These are phyloP conservation scores for Gymnogyps californianus DNA, from an alignment of 2,113 vertebrate species.

Conservation along the genomic window DNA sequence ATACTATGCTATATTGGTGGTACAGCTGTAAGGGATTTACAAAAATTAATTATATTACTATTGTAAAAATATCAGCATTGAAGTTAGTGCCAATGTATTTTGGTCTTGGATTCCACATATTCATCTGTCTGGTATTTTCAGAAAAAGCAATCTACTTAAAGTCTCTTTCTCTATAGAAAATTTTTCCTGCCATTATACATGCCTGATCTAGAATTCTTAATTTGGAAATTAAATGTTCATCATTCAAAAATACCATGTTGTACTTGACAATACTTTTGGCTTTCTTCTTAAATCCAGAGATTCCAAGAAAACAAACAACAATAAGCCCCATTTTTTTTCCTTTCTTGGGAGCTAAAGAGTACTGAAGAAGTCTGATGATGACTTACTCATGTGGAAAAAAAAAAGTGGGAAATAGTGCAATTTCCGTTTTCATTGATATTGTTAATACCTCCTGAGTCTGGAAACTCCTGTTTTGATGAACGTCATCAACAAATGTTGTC, in stretches of 20 bases:
- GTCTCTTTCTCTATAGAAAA: background rate
- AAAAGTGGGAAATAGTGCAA: background rate
- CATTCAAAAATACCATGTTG: background rate
- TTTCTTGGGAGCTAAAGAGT: background rate
- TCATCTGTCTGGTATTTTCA: constrained; percentile 55
- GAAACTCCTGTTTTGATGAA: background rate
- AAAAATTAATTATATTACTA: constrained; percentile 22
- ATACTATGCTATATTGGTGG: background rate
- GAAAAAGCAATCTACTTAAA: background rate
- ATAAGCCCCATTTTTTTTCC: background rate
- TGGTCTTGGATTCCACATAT: background rate
- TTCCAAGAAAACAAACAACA: background rate
- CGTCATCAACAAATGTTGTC: background rate
- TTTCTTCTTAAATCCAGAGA: background rate
- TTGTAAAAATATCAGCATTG: constrained; percentile 28
- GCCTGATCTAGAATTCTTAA: background rate
- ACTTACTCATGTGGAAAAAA: background rate
- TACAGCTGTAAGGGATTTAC: constrained; percentile 51
- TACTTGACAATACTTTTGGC: background rate
- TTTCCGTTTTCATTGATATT: background rate
- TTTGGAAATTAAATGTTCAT: background rate
- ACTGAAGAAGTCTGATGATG: background rate
- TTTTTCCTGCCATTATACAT: background rate
- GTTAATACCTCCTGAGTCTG: background rate
- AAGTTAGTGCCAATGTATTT: constrained; percentile 42